Conservation (phyloP, 2,113 vertebrate species). For the Nanorana parkeri region DNA sequence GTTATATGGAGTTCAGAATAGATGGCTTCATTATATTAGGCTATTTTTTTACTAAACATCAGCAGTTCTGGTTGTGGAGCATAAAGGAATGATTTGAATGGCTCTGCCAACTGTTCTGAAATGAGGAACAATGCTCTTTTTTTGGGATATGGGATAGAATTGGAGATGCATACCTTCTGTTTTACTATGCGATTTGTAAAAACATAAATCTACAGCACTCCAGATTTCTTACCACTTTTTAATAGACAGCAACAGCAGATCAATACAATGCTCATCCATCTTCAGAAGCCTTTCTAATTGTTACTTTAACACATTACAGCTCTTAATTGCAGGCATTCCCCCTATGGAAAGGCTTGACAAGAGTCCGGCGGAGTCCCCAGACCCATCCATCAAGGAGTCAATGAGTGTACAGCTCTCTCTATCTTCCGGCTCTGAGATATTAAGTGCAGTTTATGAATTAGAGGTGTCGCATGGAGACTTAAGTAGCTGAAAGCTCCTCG, state of each 20-base stretch:
- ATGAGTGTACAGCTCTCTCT: not conserved
- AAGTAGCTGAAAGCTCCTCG: not conserved
- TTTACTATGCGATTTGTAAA: too few species aligned
- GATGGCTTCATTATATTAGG: too few species aligned
- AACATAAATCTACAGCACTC: too few species aligned
- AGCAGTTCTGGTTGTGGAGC: too few species aligned
- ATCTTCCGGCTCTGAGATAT: not conserved
- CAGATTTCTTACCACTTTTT: not conserved
- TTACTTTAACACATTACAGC: not conserved
- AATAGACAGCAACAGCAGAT: not conserved
- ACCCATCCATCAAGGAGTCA: constrained; percentile 8
- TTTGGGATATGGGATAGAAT: too few species aligned
- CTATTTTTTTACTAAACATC: too few species aligned
- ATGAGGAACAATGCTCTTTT: too few species aligned
- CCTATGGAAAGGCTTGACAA: not conserved
- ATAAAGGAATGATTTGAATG: too few species aligned
- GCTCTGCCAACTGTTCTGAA: too few species aligned
- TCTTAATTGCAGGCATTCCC: not conserved
- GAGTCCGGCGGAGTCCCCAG: not conserved
- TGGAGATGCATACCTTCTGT: too few species aligned
- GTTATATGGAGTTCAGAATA: too few species aligned
- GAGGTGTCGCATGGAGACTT: not conserved
- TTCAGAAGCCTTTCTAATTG: not conserved
- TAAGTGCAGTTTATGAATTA: not conserved
- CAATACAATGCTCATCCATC: not conserved